Evolutionary conservation across 2,888 invertebrate genomes (phyloP).

Genomic region (Dolichomitus sp.): DNA sequence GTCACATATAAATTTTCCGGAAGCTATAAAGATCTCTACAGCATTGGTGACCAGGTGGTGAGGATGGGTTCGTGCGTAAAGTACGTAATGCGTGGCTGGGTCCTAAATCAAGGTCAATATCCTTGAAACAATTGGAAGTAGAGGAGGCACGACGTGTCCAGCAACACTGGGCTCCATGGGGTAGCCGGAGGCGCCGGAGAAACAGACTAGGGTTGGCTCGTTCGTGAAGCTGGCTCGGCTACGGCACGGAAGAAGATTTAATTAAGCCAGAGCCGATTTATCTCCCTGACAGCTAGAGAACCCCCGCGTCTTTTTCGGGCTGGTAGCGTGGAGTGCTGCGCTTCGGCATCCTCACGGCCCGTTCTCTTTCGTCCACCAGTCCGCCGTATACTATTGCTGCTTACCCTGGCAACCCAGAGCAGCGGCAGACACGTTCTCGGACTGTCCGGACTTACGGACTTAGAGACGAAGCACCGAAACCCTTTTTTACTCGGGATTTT

Average conservation of each 20-base stretch:
- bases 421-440: slow-evolving; percentile 22
- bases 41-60: slow-evolving; percentile 24
- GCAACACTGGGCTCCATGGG: slow-evolving; percentile 69
- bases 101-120: slow-evolving; percentile 85
- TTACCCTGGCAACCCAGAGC: slow-evolving; percentile 25
- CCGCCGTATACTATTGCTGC: slow-evolving; percentile 19
- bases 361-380: slow-evolving; percentile 52
- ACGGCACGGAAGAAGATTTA: slow-evolving; percentile 86
- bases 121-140: slow-evolving; percentile 82
- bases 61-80: slow-evolving; percentile 33
- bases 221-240: slow-evolving; percentile 75
- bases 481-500: slow-evolving; percentile 38
- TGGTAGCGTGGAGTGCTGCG: slow-evolving; percentile 50
- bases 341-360: slow-evolving; percentile 59
- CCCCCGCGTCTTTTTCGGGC: slow-evolving; percentile 62
- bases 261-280: slow-evolving; percentile 86
- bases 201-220: slow-evolving; percentile 60
- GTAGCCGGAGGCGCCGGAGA: slow-evolving; percentile 65
- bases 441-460: slow-evolving; percentile 52
- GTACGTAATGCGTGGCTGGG: slow-evolving; percentile 34
- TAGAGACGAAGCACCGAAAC: slow-evolving; percentile 36
- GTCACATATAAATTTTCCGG: neutral
- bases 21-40: neutral
- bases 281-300: slow-evolving; percentile 84
- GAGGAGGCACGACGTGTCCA: slow-evolving; percentile 49